Evolutionary conservation across 2,113 vertebrate genomes (phyloP).

Genomic region (Nibea albiflora): DNA sequence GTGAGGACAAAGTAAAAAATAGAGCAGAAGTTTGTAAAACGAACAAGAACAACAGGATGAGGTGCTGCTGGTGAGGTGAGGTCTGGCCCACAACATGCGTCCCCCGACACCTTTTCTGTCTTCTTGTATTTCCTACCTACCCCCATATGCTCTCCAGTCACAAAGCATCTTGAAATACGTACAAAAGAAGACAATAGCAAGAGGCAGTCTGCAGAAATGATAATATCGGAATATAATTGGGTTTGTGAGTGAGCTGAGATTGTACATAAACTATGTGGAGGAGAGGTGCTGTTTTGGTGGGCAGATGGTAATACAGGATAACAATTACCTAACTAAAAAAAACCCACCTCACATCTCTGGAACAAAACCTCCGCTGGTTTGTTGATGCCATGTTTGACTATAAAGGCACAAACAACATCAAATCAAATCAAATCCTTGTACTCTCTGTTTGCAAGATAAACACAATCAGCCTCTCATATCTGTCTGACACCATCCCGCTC

Average conservation of each 20-base stretch:
- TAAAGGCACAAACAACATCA: slow-evolving; percentile 44
- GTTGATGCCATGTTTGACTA: slow-evolving; percentile 33
- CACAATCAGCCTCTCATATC: slow-evolving; percentile 59
- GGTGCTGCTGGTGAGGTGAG: background rate
- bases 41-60: slow-evolving; percentile 28
- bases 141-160: slow-evolving; percentile 1
- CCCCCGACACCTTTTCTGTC: slow-evolving; percentile 13
- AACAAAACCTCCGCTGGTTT: slow-evolving; percentile 20
- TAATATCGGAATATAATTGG: slow-evolving; percentile 27
- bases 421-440: slow-evolving; percentile 54
- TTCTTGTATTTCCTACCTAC: background rate
- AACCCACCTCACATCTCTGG: background rate
- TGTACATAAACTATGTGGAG: slow-evolving; percentile 20
- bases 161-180: background rate
- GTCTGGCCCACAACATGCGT: background rate
- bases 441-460: slow-evolving; percentile 63
- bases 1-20: background rate
- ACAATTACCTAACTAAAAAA: slow-evolving; percentile 23
- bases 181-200: background rate
- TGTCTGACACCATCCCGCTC: slow-evolving; percentile 54
- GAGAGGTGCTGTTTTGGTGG: slow-evolving; percentile 11
- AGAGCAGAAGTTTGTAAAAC: background rate
- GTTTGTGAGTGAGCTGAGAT: slow-evolving; percentile 18
- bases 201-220: slow-evolving; percentile 4
- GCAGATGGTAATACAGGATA: background rate